Conservation (phyloP, 2,113 vertebrate genomes). For the Urocynchramus pylzowi region DNA sequence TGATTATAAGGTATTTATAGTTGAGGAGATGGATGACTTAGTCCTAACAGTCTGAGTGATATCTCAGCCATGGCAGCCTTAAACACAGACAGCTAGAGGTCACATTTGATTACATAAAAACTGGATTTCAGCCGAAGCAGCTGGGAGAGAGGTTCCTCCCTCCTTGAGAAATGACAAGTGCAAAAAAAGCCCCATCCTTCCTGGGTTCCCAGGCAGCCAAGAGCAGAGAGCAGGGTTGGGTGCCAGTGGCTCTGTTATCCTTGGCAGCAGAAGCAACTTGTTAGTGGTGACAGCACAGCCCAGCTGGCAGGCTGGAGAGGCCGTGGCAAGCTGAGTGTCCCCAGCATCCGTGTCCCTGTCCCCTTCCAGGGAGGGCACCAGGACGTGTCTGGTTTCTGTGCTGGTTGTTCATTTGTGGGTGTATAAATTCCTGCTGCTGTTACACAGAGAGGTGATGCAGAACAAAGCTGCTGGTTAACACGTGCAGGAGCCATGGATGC, state of each 20-base stretch:
- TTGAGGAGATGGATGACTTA: constrained; percentile 56
- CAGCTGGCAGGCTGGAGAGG: constrained; percentile 15
- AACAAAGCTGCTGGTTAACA: constrained; percentile 82
- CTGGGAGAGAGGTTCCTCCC: constrained; percentile 12
- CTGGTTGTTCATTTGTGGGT: constrained; percentile 60
- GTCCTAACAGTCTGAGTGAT: constrained; percentile 1
- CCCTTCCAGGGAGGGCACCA: not conserved
- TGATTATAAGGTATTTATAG: constrained; percentile 65
- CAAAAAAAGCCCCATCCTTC: not conserved
- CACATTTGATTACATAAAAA: constrained; percentile 45
- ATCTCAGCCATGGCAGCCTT: not conserved
- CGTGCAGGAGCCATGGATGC: constrained; percentile 56
- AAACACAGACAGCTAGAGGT: constrained; percentile 57
- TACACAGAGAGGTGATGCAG: constrained; percentile 71
- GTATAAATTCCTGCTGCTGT: constrained; percentile 64
- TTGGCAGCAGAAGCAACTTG: constrained; percentile 1
- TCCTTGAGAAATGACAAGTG: not conserved
- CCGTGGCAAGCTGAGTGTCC: not conserved
- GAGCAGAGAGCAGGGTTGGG: not conserved
- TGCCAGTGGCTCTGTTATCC: not conserved
- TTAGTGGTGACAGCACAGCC: not conserved
- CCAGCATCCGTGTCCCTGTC: not conserved
- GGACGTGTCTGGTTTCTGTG: constrained; percentile 37
- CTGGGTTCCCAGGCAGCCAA: not conserved
- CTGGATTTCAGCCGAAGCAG: constrained; percentile 26